Conservation (phyloP, 2,888 invertebrate genomes). For the Mechanitis messenoides region DNA sequence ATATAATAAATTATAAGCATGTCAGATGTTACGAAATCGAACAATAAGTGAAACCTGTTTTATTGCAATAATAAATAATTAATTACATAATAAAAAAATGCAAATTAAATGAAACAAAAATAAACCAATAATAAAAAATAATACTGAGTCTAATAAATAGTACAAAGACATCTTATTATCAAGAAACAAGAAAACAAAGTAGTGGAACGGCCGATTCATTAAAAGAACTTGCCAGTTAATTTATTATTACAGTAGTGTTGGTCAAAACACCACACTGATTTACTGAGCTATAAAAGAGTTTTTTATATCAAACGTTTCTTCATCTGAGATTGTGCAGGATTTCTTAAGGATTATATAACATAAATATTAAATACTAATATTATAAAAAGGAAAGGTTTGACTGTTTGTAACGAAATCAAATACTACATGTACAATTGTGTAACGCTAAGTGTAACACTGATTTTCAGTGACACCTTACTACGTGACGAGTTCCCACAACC, state of each 20-base stretch:
- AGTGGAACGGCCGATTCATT: slow-evolving; percentile 64
- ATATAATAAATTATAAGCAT: neutral
- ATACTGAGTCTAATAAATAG: neutral
- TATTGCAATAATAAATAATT: no score
- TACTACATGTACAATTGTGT: slow-evolving; percentile 6
- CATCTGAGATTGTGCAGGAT: slow-evolving; percentile 58
- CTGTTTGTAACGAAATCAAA: no score
- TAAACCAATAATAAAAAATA: neutral
- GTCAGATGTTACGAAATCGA: no score
- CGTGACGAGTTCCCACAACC: no score
- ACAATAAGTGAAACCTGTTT: no score
- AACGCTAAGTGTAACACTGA: no score
- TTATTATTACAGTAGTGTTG: slow-evolving; percentile 69
- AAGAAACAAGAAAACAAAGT: slow-evolving; percentile 31
- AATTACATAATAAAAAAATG: no score
- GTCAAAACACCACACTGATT: slow-evolving; percentile 73
- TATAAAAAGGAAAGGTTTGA: no score
- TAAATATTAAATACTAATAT: no score
- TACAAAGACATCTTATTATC: slow-evolving; percentile 2
- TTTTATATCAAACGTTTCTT: slow-evolving; percentile 72
- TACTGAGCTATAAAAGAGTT: slow-evolving; percentile 66
- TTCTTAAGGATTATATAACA: slow-evolving; percentile 26
- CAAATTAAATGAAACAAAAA: no score
- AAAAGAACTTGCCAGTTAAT: slow-evolving; percentile 63
- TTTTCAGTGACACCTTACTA: neutral